Base-by-base conservation (phyloP, 2,888 invertebrate species). In the Drosophila hamatofila region DNA sequence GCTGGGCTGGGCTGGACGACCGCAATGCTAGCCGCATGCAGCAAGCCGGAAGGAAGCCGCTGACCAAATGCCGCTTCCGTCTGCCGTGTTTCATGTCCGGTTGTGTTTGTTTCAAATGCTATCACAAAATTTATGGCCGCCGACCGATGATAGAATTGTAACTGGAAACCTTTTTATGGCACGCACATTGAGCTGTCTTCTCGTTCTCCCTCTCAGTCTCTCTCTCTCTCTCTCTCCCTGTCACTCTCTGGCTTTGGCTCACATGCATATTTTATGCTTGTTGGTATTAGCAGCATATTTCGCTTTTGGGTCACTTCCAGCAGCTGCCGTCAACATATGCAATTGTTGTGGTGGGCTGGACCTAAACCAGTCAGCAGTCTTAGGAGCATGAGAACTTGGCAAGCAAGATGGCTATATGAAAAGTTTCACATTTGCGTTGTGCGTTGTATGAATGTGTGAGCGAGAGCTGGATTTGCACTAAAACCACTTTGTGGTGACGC, bases 401-500 rank as follows among this genome's bases (percentile, higher is more conserved):
- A 82, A 54, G 63, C 81, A 49, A 65, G 48, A 46, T 37, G 62
- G 49, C 65, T 72, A 52, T 55, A 75, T 82, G 82, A 76, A 80
- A 82, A 80, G 60, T 77, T 83, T 80, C 21, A 9, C 49, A 69
- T 70, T 41, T 66, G 11, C 41, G 30, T 35, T n/a, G 25, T 4
- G 35, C 14, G 5, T 14, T 30, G 48, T 39, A n/a, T n/a, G 54
- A 16, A 39, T 30, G 46, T 14, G 35, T 12, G 52, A 37, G 66
- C 18, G 59, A n/a, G 59, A 9, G 57, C 66, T 76, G 76, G 86
- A 81, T 81, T 88, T 86, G 80, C 80, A 78, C 87, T 82, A 76
- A 88, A 90, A 90, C 84, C 90, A 90, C 88, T 90, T 86, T 90
- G 87, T 83, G 90, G 90, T 88, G 88, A 88, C 88, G 88, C 88